Evolutionary conservation across 2,113 vertebrate genomes (phyloP).

Genomic region (Lagopus muta): DNA sequence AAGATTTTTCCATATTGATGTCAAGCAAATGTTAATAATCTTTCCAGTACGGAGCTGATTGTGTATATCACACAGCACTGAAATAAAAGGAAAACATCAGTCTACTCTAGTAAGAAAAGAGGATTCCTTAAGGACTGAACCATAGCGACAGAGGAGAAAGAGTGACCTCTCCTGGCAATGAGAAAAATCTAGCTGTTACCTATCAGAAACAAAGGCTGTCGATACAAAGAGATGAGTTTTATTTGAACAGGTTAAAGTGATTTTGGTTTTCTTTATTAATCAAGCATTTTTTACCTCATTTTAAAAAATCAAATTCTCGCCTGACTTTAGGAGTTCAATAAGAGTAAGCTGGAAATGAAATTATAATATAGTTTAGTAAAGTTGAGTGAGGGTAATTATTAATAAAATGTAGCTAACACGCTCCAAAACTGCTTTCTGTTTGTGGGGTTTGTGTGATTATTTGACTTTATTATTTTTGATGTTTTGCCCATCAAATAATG

Average conservation of each 20-base stretch:
- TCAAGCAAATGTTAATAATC: not conserved
- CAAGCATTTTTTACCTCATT: constrained; percentile 6
- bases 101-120: not conserved
- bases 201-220: not conserved
- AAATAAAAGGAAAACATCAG: constrained; percentile 23
- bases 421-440: constrained; percentile 45
- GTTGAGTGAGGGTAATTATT: constrained; percentile 50
- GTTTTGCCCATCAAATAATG: constrained; percentile 55
- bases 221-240: not conserved
- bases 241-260: not conserved
- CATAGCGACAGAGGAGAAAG: constrained; percentile 73
- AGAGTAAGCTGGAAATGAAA: constrained; percentile 24
- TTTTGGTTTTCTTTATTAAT: not conserved
- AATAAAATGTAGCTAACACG: constrained; percentile 29
- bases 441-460: not conserved
- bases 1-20: not conserved
- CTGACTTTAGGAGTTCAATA: constrained; percentile 23
- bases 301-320: constrained; percentile 44
- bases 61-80: not conserved
- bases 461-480: constrained; percentile 60
- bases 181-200: not conserved
- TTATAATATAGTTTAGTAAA: constrained; percentile 31
- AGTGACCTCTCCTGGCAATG: constrained; percentile 81
- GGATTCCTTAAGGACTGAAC: not conserved
- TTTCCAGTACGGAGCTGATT: not conserved